phyloP scores from a whole-genome alignment of 2,113 vertebrate genomes.

The Psittacus erithacus region DNA sequence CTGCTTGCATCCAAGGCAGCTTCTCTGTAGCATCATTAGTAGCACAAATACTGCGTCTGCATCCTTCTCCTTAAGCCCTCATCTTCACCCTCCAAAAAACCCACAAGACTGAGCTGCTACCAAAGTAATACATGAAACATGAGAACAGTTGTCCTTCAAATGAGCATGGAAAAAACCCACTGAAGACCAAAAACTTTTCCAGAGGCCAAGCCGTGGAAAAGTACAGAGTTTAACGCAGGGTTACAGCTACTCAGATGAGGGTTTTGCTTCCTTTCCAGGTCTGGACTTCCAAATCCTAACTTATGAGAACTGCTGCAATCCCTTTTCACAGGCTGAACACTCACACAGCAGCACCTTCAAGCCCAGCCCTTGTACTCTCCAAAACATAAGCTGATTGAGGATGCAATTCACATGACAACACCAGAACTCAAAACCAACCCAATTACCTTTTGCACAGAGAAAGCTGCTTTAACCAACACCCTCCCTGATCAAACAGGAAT shows the following conservation, averaged over 20 bases:
- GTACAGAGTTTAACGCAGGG: background rate
- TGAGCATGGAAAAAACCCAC: conserved; percentile 9
- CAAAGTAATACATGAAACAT: background rate
- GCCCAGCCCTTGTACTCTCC: background rate
- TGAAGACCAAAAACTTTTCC: conserved; percentile 17
- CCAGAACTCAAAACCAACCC: background rate
- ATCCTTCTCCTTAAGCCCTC: background rate
- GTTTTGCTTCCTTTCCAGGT: background rate
- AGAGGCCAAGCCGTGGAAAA: conserved; percentile 28
- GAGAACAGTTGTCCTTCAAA: background rate
- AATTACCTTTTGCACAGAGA: background rate
- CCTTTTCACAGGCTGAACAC: background rate
- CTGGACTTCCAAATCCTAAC: background rate
- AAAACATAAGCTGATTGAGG: background rate
- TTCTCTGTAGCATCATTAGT: background rate
- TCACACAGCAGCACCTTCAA: background rate
- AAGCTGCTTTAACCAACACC: background rate
- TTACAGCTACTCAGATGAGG: background rate
- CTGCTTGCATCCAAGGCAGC: background rate
- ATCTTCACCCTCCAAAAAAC: background rate
- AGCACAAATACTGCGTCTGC: background rate
- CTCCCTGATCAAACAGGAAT: background rate
- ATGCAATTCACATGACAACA: background rate
- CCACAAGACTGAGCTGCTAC: background rate
- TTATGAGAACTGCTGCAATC: background rate